These are phyloP conservation scores for Pyrgilauda ruficollis DNA, from an alignment of 2,113 vertebrate genomes.

Conservation along the genomic window DNA sequence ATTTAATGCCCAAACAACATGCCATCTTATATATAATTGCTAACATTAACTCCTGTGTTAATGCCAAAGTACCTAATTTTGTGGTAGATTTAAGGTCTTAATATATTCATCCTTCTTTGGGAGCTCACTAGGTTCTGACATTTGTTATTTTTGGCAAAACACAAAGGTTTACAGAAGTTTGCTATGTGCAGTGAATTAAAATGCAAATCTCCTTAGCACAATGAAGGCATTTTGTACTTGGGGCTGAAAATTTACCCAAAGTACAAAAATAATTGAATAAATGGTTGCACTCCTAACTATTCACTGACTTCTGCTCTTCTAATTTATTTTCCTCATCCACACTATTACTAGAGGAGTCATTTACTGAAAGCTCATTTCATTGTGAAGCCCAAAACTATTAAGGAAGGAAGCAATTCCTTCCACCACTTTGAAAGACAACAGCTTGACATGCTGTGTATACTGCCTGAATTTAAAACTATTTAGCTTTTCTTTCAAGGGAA, in stretches of 20 bases:
- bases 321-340: neutral
- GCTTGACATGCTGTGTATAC: neutral
- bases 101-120: neutral
- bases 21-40: neutral
- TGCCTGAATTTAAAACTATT: constrained; percentile 5
- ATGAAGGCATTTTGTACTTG: neutral
- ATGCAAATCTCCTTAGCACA: constrained; percentile 6
- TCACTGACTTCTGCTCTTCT: neutral
- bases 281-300: neutral
- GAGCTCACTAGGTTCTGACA: neutral
- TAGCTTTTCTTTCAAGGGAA: constrained; percentile 25
- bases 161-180: neutral
- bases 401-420: neutral
- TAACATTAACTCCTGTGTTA: neutral
- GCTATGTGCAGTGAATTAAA: neutral
- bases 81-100: neutral
- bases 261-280: neutral
- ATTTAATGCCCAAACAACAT: neutral
- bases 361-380: constrained; percentile 38
- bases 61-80: neutral
- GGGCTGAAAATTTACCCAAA: neutral
- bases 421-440: neutral
- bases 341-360: neutral
- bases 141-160: constrained; percentile 19
- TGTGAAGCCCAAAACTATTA: constrained; percentile 10